phyloP scores from a whole-genome alignment of 2,888 invertebrate genomes.

The Euphydryas editha region DNA sequence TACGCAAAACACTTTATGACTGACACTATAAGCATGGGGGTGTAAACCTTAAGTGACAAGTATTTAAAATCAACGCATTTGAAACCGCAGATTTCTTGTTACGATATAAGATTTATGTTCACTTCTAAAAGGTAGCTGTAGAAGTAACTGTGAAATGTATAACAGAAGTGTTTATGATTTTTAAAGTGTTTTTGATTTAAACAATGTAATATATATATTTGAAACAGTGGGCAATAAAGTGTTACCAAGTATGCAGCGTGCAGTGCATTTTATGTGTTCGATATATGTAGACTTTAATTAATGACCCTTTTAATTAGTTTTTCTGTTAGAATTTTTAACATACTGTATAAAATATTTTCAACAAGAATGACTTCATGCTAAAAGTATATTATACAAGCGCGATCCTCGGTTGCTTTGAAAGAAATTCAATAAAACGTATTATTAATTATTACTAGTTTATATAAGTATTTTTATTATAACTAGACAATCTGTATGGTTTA shows the following conservation, averaged over 20 bases:
- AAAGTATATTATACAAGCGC: conserved; percentile 59
- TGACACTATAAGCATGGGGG: too few species aligned
- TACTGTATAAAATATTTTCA: conserved; percentile 62
- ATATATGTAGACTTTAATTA: too few species aligned
- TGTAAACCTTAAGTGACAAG: too few species aligned
- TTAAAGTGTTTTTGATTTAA: too few species aligned
- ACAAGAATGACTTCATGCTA: conserved; percentile 70
- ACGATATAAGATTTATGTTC: too few species aligned
- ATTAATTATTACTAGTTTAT: not conserved
- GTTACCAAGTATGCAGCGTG: not conserved
- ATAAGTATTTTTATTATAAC: not conserved
- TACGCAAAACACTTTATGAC: too few species aligned
- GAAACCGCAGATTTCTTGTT: too few species aligned
- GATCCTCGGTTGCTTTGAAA: conserved; percentile 50
- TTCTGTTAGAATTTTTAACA: conserved; percentile 41
- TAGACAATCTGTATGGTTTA: too few species aligned
- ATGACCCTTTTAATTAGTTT: not conserved
- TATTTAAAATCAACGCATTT: too few species aligned
- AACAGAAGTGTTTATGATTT: conserved; percentile 2
- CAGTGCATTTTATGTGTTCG: too few species aligned
- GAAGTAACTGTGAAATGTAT: not conserved
- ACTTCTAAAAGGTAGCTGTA: not conserved
- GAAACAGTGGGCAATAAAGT: not conserved
- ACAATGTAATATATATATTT: not conserved
- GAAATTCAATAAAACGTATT: conserved; percentile 40